Evolutionary conservation across 2,113 vertebrate genomes (phyloP).

Genomic region (Bubo bubo): DNA sequence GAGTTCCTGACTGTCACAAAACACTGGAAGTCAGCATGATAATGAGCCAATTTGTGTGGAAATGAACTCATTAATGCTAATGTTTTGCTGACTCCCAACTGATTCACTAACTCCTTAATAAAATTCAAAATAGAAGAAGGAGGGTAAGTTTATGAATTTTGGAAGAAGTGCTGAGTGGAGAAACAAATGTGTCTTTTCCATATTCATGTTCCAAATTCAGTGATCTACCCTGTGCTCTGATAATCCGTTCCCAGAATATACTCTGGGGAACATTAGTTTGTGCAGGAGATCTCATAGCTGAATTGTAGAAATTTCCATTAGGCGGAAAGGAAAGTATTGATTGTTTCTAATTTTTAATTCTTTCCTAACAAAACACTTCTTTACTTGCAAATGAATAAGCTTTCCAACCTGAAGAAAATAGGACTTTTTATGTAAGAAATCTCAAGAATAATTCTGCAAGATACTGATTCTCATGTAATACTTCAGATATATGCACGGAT

Average conservation of each 20-base stretch:
- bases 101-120: constrained; percentile 64
- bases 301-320: neutral
- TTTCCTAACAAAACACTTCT: neutral
- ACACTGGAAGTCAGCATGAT: constrained; percentile 66
- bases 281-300: neutral
- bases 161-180: constrained; percentile 19
- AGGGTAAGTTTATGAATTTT: constrained; percentile 57
- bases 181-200: neutral
- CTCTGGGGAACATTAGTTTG: neutral
- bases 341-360: neutral
- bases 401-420: neutral
- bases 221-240: neutral
- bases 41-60: constrained; percentile 76
- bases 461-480: neutral
- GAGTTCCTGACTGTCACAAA: constrained; percentile 57
- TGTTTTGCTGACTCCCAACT: constrained; percentile 76
- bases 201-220: neutral
- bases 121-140: constrained; percentile 64
- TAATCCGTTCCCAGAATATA: neutral
- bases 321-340: neutral
- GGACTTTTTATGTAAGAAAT: neutral
- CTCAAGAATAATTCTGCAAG: neutral
- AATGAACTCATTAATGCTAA: constrained; percentile 80
- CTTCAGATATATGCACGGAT: neutral
- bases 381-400: neutral